Conservation (phyloP, 2,888 invertebrate genomes). For the Strigamia transsilvanica region DNA sequence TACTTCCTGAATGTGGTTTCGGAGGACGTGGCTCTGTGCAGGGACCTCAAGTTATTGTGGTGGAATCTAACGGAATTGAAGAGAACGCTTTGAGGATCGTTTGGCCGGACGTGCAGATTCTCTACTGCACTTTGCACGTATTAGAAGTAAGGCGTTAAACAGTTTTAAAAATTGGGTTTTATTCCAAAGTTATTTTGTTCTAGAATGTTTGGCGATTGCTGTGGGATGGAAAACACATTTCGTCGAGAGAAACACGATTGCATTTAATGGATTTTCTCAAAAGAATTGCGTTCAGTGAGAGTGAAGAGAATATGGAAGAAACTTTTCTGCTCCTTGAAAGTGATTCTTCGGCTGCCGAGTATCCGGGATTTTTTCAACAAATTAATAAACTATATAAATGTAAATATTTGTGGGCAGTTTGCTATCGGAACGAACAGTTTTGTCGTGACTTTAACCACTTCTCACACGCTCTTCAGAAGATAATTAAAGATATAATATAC, state of each 20-base stretch:
- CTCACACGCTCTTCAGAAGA: neutral
- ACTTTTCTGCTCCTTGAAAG: neutral
- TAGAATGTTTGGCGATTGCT: neutral
- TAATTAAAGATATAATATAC: neutral
- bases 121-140: neutral
- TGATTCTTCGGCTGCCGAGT: neutral
- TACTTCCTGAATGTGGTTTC: neutral
- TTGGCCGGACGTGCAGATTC: neutral
- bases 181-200: neutral
- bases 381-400: neutral
- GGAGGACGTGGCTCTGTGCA: neutral
- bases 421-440: neutral
- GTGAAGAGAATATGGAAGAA: neutral
- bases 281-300: neutral
- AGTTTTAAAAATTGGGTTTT: neutral
- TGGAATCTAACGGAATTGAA: neutral
- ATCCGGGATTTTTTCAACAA: neutral
- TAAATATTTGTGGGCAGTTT: neutral
- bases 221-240: constrained; percentile 1
- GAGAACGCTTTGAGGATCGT: neutral
- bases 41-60: neutral
- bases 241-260: neutral
- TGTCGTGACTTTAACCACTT: neutral
- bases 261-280: neutral
- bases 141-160: neutral